These are phyloP conservation scores for Cheiracanthium punctorium DNA, from an alignment of 2,888 invertebrate genomes.

Conservation along the genomic window DNA sequence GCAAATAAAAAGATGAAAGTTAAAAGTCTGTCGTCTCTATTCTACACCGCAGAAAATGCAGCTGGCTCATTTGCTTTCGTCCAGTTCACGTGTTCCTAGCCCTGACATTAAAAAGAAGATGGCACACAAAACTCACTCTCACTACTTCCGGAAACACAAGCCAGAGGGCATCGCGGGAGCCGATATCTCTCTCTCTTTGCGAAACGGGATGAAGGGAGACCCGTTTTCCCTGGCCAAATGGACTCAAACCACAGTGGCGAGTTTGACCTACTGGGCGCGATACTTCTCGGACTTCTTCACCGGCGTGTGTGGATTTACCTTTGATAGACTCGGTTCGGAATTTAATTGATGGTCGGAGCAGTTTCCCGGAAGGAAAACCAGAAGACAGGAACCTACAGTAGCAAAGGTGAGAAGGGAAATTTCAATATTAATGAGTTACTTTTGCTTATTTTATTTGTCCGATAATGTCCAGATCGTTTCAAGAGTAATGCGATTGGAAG, in stretches of 20 bases:
- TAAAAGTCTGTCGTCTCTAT: too few relatives aligned
- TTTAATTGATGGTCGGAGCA: background rate
- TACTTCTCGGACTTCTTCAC: background rate
- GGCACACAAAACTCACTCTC: background rate
- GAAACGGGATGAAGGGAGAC: conserved; percentile 2
- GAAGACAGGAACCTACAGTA: too few relatives aligned
- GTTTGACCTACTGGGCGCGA: conserved; percentile 31
- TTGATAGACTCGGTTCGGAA: background rate
- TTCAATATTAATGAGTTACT: too few relatives aligned
- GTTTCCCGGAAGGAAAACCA: background rate
- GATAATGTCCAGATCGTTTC: too few relatives aligned
- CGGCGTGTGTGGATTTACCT: background rate
- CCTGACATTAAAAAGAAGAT: background rate
- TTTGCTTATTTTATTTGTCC: too few relatives aligned
- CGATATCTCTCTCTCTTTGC: conserved; percentile 7
- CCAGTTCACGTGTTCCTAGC: background rate
- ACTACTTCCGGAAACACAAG: conserved; percentile 49
- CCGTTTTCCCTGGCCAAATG: background rate
- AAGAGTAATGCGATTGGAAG: too few relatives aligned
- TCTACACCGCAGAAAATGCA: too few relatives aligned
- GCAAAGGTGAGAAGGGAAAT: too few relatives aligned
- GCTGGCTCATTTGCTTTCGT: too few relatives aligned
- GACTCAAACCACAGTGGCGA: background rate
- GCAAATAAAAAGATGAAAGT: too few relatives aligned
- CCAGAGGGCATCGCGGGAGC: conserved; percentile 43